These are phyloP conservation scores for Magallana angulata DNA, from an alignment of 1,140 invertebrate genomes.

Conservation along the genomic window DNA sequence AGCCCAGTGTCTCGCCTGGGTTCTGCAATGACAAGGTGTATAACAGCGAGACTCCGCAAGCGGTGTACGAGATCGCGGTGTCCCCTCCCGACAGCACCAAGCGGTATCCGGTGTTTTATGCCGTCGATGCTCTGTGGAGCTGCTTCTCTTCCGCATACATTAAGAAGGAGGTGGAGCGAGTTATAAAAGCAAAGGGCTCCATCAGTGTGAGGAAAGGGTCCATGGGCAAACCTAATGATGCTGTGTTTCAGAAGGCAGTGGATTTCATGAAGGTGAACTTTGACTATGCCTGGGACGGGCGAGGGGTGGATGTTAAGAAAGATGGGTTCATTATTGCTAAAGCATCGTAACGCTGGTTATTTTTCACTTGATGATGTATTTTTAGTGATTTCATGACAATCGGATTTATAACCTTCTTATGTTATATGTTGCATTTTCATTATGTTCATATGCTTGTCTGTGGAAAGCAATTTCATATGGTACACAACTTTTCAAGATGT, in stretches of 20 bases:
- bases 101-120: slow-evolving; percentile 50
- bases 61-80: slow-evolving; percentile 54
- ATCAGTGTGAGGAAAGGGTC: slow-evolving; percentile 48
- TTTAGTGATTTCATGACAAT: too few relatives aligned
- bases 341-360: neutral
- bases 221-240: slow-evolving; percentile 39
- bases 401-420: too few relatives aligned
- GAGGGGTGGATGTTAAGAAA: slow-evolving; percentile 34
- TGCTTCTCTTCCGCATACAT: slow-evolving; percentile 35
- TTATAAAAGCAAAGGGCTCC: slow-evolving; percentile 51
- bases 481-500: too few relatives aligned
- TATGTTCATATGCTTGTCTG: too few relatives aligned
- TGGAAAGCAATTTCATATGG: too few relatives aligned
- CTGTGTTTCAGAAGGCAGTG: slow-evolving; percentile 42
- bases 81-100: slow-evolving; percentile 51
- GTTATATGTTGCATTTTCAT: too few relatives aligned
- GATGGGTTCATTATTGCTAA: slow-evolving; percentile 55
- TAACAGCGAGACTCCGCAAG: neutral
- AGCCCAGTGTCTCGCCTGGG: slow-evolving; percentile 41
- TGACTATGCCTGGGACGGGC: slow-evolving; percentile 58
- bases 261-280: slow-evolving; percentile 52
- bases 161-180: slow-evolving; percentile 45
- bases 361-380: neutral
- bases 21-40: slow-evolving; percentile 47
- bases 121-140: slow-evolving; percentile 32